A percentile compares a stretch with the other conserved stretches of the same genome.
Conservation (phyloP, 2,797 vertebrate genomes). For the Micromesistius poutassou region DNA sequence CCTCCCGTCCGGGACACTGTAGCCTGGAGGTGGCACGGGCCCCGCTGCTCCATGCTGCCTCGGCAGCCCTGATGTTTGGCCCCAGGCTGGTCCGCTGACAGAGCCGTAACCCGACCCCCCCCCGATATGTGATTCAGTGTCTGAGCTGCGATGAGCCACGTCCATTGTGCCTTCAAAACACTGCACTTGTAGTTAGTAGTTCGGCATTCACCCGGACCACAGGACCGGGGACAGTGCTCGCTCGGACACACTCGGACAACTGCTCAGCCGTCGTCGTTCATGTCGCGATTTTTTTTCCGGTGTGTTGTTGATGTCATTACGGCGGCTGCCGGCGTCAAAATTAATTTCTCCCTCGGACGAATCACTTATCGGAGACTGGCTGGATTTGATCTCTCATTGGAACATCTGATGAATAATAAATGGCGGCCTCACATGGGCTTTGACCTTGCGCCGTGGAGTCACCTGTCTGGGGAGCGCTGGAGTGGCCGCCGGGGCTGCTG, state of each 20-base stretch:
- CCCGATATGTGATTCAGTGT: conserved; percentile 44
- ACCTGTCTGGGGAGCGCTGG: conserved; percentile 49
- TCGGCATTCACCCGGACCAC: conserved; percentile 23
- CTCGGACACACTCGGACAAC: conserved; percentile 12
- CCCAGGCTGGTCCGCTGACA: conserved; percentile 60
- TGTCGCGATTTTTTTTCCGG: conserved; percentile 20
- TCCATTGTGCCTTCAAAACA: conserved; percentile 39
- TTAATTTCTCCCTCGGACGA: conserved; percentile 35
- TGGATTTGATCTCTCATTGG: conserved; percentile 58
- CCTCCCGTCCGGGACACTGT: conserved; percentile 41
- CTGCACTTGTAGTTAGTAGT: conserved; percentile 12
- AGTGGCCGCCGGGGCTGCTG: conserved; percentile 29
- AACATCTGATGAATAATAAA: conserved; percentile 70
- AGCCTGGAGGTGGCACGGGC: conserved; percentile 36
- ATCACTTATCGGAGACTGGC: conserved; percentile 47
- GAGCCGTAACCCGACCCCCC: conserved; percentile 60
- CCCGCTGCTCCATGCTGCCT: conserved; percentile 40
- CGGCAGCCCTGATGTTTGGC: conserved; percentile 42
- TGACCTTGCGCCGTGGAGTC: conserved; percentile 58
- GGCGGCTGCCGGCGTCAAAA: conserved; percentile 33
- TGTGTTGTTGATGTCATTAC: conserved; percentile 44
- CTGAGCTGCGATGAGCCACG: conserved; percentile 35
- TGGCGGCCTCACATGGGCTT: conserved; percentile 52
- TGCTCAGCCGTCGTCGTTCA: conserved; percentile 23
- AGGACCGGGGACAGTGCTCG: conserved; percentile 25